Evolutionary conservation across 53 echinoderm and acorn worm genomes (phyloP), one percentile per base, ranked within the genome.

Genomic region (Luidia sarsii): DNA sequence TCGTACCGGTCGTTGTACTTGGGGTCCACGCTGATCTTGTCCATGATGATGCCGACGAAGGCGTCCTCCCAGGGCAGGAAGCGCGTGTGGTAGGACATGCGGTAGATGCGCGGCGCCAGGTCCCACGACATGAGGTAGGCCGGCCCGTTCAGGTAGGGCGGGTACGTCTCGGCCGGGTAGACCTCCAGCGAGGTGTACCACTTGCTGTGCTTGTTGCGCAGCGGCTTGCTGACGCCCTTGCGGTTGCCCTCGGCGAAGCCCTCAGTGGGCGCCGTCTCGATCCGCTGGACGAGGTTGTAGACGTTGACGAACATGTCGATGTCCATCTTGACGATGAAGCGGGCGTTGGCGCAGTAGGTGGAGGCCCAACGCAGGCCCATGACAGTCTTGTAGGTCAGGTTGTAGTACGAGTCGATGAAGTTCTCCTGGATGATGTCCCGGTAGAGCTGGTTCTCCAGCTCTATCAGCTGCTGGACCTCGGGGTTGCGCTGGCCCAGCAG

Each of bases 31-130:
- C 59, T 48, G 33, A 92, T 41, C 53, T 84, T 84, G 2, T 80
- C 20, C 66, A 92, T 53, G 29, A 84, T 81, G 3, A 88, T 92
- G 3, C 92, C 92, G 0, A 92, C 50, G 62, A 73, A 92, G 53
- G 89, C 92, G n/a, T 92, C 92, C 37, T 92, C 92, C 92, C 92
- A 92, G 15, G 88, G 88, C 10, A 92, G 84, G 11, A 92, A 75
- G 10, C 71, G 80, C 16, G 84, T 80, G 29, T 69, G 60, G 50
- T 85, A 72, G 0, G 92, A 80, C 67, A 19, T 55, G 22, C 53
- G 54, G 51, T 88, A 88, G 33, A 79, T 38, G 10, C 39, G 62
- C 18, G 66, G 62, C 19, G 81, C 88, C 13, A 92, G 39, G 63
- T 92, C 92, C 1, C 39, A 19, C 0, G 92, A 88, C 59, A 92